Percentiles rank a stretch among this genome's conserved stretches.
Evolutionary conservation across 2,113 vertebrate genomes (phyloP).

Genomic region (Toxotes jaculatrix): DNA sequence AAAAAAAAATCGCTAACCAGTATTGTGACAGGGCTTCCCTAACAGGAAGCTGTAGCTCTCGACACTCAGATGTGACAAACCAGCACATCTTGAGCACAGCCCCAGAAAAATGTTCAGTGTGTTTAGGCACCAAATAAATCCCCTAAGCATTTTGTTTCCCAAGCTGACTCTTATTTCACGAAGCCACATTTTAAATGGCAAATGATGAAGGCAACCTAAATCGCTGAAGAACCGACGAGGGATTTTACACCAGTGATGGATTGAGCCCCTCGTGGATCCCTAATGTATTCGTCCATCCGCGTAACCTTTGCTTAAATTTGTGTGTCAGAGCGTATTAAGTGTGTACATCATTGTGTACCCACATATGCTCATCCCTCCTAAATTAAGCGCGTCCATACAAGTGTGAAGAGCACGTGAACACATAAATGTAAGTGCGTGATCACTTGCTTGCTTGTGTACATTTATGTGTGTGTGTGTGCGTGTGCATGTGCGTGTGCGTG

Average conservation of each 20-base stretch:
- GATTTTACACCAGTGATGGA: constrained; percentile 4
- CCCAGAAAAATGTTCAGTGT: constrained; percentile 31
- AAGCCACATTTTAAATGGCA: not conserved
- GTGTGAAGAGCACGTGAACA: constrained; percentile 15
- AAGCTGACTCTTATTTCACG: not conserved
- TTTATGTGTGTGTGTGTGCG: not conserved
- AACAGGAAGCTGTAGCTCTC: not conserved
- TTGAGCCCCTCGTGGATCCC: not conserved
- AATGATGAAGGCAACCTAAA: not conserved
- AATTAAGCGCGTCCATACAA: constrained; percentile 13
- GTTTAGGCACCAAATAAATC: constrained; percentile 43
- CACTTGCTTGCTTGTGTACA: not conserved
- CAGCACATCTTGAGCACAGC: constrained; percentile 29
- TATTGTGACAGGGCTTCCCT: not conserved
- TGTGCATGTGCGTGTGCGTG: not conserved
- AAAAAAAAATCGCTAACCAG: not conserved
- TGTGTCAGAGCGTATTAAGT: no score
- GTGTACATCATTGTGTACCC: not conserved
- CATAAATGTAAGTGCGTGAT: not conserved
- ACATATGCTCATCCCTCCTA: constrained; percentile 20
- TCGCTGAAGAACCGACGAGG: not conserved
- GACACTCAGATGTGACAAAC: constrained; percentile 1
- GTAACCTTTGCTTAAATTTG: constrained; percentile 15
- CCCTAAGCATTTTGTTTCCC: not conserved
- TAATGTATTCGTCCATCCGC: not conserved